A percentile compares a stretch with the other conserved stretches of the same genome.
Conservation (phyloP, 2,888 invertebrate species). For the Lymantria dispar region DNA sequence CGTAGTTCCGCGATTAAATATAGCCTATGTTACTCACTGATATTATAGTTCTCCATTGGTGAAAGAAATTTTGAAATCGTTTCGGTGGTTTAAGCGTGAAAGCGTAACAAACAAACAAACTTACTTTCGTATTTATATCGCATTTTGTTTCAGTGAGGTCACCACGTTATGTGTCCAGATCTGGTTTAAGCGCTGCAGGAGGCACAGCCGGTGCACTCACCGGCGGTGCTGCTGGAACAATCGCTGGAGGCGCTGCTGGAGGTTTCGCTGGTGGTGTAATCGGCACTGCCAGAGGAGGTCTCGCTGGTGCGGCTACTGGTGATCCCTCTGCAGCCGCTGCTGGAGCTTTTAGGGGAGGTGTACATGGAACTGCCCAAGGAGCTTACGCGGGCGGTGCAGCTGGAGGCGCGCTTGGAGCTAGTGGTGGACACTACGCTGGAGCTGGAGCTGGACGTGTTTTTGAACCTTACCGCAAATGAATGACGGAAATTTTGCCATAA, state of each 20-base stretch:
- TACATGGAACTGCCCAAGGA: background rate
- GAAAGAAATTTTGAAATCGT: no score
- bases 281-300: background rate
- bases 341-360: background rate
- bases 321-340: background rate
- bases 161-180: no score
- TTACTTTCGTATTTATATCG: no score
- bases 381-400: background rate
- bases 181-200: no score
- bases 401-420: background rate
- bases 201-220: no score
- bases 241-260: background rate
- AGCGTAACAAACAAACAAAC: no score
- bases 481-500: no score
- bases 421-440: background rate
- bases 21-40: no score
- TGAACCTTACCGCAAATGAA: background rate
- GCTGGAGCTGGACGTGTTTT: background rate
- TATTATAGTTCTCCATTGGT: no score
- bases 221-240: background rate
- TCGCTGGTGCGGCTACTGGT: background rate
- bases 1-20: no score
- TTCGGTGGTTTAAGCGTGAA: no score
- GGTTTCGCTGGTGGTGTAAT: background rate
- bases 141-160: no score